Evolutionary conservation across 2,888 invertebrate species (phyloP).

Genomic region (Chrysomela aeneicollis): DNA sequence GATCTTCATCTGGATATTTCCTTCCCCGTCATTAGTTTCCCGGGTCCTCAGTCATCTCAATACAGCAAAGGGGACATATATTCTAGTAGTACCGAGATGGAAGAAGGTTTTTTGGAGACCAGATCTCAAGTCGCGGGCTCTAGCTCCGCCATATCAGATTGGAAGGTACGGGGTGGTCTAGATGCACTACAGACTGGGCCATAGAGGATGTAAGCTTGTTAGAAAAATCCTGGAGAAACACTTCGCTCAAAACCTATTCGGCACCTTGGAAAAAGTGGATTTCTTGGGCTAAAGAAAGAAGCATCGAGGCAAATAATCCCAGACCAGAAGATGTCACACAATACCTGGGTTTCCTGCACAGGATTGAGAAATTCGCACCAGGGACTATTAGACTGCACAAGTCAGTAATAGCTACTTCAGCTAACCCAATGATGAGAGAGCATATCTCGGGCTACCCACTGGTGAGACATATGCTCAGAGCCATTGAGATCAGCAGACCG

Average conservation of each 20-base stretch:
- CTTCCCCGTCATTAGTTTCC: slow-evolving; percentile 48
- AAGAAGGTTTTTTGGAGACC: slow-evolving; percentile 48
- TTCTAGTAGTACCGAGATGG: slow-evolving; percentile 44
- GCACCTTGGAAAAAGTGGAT: neutral
- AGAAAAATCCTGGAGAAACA: slow-evolving; percentile 22
- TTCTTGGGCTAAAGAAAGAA: neutral
- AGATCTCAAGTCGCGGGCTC: slow-evolving; percentile 50
- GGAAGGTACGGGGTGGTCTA: slow-evolving; percentile 36
- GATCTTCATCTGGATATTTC: slow-evolving; percentile 46
- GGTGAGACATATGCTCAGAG: neutral
- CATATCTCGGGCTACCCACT: slow-evolving; percentile 6
- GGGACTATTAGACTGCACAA: slow-evolving; percentile 44
- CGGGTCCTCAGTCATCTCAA: slow-evolving; percentile 45
- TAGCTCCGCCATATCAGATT: slow-evolving; percentile 24
- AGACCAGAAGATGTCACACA: slow-evolving; percentile 24
- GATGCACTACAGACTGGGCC: slow-evolving; percentile 7
- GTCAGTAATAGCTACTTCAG: slow-evolving; percentile 37
- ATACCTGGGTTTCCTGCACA: slow-evolving; percentile 35
- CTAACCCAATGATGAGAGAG: slow-evolving; percentile 18
- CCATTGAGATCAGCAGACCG: neutral
- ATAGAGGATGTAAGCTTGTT: slow-evolving; percentile 20
- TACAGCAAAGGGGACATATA: slow-evolving; percentile 38
- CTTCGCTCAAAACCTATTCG: neutral
- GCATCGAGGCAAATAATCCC: slow-evolving; percentile 9
- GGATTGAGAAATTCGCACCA: slow-evolving; percentile 33